Evolutionary conservation across 2,888 invertebrate genomes (phyloP).

Genomic region (Odontocerum albicorne): DNA sequence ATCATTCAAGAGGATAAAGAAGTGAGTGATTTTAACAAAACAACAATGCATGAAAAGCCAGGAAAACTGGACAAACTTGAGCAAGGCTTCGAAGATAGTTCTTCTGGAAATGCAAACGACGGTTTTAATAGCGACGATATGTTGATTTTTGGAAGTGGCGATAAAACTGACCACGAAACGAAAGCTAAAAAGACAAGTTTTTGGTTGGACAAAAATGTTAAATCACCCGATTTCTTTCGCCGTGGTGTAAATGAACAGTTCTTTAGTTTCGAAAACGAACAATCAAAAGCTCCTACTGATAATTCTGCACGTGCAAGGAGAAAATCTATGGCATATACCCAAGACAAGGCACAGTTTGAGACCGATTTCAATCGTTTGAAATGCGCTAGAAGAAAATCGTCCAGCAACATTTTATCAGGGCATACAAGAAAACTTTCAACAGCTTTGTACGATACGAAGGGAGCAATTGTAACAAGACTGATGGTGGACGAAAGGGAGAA

Average conservation of each 20-base stretch:
- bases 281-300: not conserved
- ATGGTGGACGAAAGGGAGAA: conserved; percentile 32
- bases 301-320: conserved; percentile 5
- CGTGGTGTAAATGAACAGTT: not conserved
- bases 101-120: conserved; percentile 3
- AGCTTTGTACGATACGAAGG: conserved; percentile 12
- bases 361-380: not conserved
- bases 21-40: no score
- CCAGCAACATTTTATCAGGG: conserved; percentile 16
- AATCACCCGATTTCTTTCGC: not conserved
- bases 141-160: not conserved
- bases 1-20: no score
- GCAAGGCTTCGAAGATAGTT: conserved; percentile 5
- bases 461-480: conserved; percentile 21
- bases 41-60: no score
- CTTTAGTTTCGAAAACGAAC: not conserved
- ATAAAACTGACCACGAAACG: not conserved
- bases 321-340: conserved; percentile 21
- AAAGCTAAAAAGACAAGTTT: conserved; percentile 1
- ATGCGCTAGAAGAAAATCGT: conserved; percentile 9
- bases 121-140: conserved; percentile 15
- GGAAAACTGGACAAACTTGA: no score
- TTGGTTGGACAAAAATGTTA: not conserved
- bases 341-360: not conserved
- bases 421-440: conserved; percentile 25